Base-by-base conservation (phyloP, 2,113 vertebrate species). In the Neodon shergylaensis region DNA sequence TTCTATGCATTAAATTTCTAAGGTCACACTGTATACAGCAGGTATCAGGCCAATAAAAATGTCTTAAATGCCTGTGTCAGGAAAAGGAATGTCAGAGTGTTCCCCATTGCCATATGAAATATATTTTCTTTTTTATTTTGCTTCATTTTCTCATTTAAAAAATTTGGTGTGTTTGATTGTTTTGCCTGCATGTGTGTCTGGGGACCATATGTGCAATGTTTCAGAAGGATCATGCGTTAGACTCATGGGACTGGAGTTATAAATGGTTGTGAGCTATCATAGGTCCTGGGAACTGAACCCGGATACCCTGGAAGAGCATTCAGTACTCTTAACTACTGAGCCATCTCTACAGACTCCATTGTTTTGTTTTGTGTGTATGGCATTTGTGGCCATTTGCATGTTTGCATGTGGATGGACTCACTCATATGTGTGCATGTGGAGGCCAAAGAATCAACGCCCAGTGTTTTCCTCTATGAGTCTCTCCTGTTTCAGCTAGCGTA, bases 11-110 rank as follows among this genome's bases (percentile, higher is more conserved):
- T 68, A 98, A 49, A 49, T 14, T 84, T 81, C 61, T 78, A 94
- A 97, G 92, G 58, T 21, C 31, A 88, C 65, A 24, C 49, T 94
- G 24, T 22, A 42, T 61, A 84, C 82, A 84, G 65, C 52, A 87
- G 19, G 33, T 77, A 12, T 47, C 12, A 86, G 17, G 21, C 42
- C 2, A 21, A 2, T 81, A 17, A 66, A 72, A 61, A 14, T 63
- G 6, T 81, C 76, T 72, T 0, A 0, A 84, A n/a, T 44, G 78
- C 94, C 0, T 33, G 58, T 77, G 81, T 19, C 11, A 49, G 89
- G 49, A 1, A 0, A 58, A 33, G 44, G 61, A 96, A 92, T n/a
- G 6, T 78, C 68, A 87, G 36, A 54, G 12, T 44, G 11, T 68
- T 63, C 74, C 82, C 0, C 0, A 42, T 89, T 78, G 22, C 61